A percentile compares a stretch with the other conserved stretches of the same genome.
phyloP scores from a whole-genome alignment of 1,140 invertebrate species.

The Ctenoplectra terminalis region DNA sequence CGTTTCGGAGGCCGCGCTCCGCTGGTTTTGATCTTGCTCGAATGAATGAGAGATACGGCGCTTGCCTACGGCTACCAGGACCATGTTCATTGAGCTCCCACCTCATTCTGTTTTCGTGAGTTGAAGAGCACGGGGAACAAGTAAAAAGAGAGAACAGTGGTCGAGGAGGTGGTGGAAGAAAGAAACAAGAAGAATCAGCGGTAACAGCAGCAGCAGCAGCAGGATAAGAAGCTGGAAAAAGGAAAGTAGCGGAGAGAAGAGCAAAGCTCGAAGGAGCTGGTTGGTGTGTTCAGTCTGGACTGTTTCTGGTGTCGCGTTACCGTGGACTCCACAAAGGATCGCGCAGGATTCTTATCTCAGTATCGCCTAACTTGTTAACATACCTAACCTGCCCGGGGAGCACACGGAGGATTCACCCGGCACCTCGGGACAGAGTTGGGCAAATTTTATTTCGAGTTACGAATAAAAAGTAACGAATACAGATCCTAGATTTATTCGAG shows the following conservation, averaged over 20 bases:
- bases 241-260: constrained; percentile 50
- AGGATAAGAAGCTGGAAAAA: constrained; percentile 38
- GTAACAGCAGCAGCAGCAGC: neutral
- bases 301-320: constrained; percentile 79
- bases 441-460: too few relatives aligned
- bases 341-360: constrained; percentile 77
- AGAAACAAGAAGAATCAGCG: constrained; percentile 25
- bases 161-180: constrained; percentile 32
- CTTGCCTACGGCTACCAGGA: constrained; percentile 63
- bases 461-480: too few relatives aligned
- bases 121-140: constrained; percentile 28
- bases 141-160: constrained; percentile 18
- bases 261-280: constrained; percentile 44
- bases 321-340: constrained; percentile 76
- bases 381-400: constrained; percentile 75
- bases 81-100: constrained; percentile 63
- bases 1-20: constrained; percentile 34
- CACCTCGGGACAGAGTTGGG: too few relatives aligned
- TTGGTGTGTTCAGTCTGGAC: constrained; percentile 70
- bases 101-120: constrained; percentile 55
- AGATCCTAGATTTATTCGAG: too few relatives aligned
- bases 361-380: constrained; percentile 81
- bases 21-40: constrained; percentile 56
- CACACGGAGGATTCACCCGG: constrained; percentile 66
- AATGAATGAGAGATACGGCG: constrained; percentile 68